These are phyloP conservation scores for Phytoseiulus persimilis DNA, from an alignment of 2,888 invertebrate species.

Conservation along the genomic window DNA sequence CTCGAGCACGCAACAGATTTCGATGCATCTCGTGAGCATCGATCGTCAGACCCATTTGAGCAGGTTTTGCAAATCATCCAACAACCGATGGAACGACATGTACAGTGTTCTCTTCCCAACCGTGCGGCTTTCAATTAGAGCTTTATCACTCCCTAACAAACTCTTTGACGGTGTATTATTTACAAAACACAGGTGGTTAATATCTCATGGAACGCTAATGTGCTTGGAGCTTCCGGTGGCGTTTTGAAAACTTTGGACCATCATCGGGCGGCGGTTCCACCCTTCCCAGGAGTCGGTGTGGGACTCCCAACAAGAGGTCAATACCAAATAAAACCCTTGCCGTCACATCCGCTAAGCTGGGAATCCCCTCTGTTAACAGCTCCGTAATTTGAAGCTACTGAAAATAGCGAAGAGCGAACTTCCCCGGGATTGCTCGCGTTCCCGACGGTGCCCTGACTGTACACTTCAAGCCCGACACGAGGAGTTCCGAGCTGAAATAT, in stretches of 20 bases:
- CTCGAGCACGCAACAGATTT: background rate
- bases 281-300: background rate
- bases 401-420: too few species aligned
- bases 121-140: background rate
- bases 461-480: too few species aligned
- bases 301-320: too few species aligned
- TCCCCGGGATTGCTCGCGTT: too few species aligned
- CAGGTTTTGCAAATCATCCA: too few species aligned
- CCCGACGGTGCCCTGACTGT: too few species aligned
- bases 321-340: too few species aligned
- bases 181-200: background rate
- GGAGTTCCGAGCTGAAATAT: too few species aligned
- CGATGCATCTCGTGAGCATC: background rate
- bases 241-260: background rate
- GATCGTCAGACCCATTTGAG: background rate
- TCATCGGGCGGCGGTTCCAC: background rate
- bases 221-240: background rate
- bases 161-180: background rate
- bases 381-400: too few species aligned
- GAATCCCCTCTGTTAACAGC: too few species aligned
- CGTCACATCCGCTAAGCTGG: too few species aligned
- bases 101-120: background rate
- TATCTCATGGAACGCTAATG: background rate
- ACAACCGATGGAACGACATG: too few species aligned
- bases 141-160: background rate